Percentiles rank a stretch among this genome's conserved stretches.
Conservation (phyloP, 2,113 vertebrate genomes). For the Poicephalus gulielmi region DNA sequence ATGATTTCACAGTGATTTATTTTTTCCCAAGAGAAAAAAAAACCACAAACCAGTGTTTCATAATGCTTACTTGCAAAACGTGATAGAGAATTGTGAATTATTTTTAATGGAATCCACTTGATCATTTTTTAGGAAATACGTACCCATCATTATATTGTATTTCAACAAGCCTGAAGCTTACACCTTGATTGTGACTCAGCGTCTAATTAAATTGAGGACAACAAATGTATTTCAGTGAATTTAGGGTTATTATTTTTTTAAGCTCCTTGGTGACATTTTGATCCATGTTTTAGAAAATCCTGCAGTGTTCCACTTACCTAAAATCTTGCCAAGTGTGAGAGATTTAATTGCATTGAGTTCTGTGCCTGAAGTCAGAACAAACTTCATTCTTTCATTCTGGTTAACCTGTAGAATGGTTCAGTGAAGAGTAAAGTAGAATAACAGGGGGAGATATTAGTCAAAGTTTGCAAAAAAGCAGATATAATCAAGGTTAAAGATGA, state of each 20-base stretch:
- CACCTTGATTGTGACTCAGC: neutral
- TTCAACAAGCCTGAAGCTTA: constrained; percentile 21
- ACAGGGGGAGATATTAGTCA: neutral
- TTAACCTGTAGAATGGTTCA: constrained; percentile 78
- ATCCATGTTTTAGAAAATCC: neutral
- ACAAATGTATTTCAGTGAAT: neutral
- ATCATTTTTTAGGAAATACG: constrained; percentile 4
- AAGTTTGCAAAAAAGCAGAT: neutral
- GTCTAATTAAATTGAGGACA: constrained; percentile 27
- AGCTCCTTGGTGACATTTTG: neutral
- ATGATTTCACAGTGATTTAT: neutral
- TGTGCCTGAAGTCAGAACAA: constrained; percentile 82
- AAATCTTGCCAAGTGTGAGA: constrained; percentile 84
- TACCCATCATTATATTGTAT: neutral
- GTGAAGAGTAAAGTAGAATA: neutral
- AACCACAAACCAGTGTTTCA: neutral
- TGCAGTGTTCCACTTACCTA: constrained; percentile 75
- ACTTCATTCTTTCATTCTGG: constrained; percentile 78
- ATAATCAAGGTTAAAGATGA: neutral
- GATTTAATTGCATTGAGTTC: constrained; percentile 86
- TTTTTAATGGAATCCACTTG: constrained; percentile 26
- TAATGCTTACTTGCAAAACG: constrained; percentile 31
- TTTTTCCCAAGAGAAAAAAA: neutral
- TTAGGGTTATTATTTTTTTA: neutral
- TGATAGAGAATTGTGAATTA: constrained; percentile 16